Evolutionary conservation across 2,113 vertebrate species (phyloP), one percentile per base, ranked within the genome.

Genomic region (Tringa solitaria): DNA sequence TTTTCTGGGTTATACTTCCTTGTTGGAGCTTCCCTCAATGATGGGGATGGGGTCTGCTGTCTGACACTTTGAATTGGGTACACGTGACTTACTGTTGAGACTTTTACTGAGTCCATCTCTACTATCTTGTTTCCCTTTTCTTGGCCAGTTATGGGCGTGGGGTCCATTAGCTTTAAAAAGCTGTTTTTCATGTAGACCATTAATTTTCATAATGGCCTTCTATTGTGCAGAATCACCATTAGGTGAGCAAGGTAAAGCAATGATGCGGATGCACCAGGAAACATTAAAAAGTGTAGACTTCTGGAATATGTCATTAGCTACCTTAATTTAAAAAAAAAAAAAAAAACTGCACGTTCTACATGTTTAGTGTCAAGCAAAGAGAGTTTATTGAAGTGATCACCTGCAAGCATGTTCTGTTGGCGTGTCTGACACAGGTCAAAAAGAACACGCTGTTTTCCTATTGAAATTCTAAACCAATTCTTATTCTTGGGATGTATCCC

Each of bases 181-280:
- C 13, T 70, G 17, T 20, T 64, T 77, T 39, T 73, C 20, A 7
- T 5, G 20, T 39, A n/a, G 60, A 30, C 8, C 15, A 20, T 37
- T 77, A 35, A 5, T 50, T 28, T 70, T 53, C 33, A 7, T 60
- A 70, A 21, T 54, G 24, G n/a, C 14, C 22, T 81, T 89, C 26
- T 73, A 0, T 59, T 50, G 24, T 67, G 50, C 5, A 78, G 46
- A 67, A 37, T 67, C n/a, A 45, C 45, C 3, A 3, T 53, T 84
- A n/a, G n/a, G 9, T 51, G 64, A 84, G 13, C 35, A 63, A 56
- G n/a, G 48, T 77, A 50, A 53, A 41, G 28, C 41, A 32, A 2
- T n/a, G 45, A 9, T 33, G 10, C 0, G 1, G 16, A 9, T 72
- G 27, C 1, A 4, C n/a, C 26, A 39, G 51, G 46, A 45, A 59